These are phyloP conservation scores for Paguma larvata DNA, from an alignment of 2,797 vertebrate genomes.

Conservation along the genomic window DNA sequence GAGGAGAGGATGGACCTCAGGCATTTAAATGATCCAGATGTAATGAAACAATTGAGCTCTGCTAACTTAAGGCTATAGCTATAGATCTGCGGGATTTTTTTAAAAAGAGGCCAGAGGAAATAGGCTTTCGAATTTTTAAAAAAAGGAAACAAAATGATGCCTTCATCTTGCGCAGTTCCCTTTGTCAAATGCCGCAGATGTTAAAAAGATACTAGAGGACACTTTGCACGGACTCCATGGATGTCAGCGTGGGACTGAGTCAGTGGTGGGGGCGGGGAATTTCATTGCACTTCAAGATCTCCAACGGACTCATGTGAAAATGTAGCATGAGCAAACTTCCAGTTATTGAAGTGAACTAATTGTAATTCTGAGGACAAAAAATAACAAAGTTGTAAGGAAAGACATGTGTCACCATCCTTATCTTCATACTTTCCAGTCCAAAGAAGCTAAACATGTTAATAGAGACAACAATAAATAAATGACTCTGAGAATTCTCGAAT, in stretches of 20 bases:
- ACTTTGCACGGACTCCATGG: not conserved
- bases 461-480: not conserved
- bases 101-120: constrained; percentile 35
- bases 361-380: not conserved
- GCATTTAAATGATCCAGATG: not conserved
- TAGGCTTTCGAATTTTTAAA: not conserved
- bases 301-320: not conserved
- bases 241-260: not conserved
- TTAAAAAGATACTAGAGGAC: not conserved
- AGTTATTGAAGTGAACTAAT: not conserved
- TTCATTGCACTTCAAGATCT: not conserved
- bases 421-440: not conserved
- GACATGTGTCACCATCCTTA: not conserved
- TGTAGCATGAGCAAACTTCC: not conserved
- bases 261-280: too few relatives aligned
- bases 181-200: not conserved
- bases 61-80: not conserved
- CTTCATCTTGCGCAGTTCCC: not conserved
- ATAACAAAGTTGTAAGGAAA: not conserved
- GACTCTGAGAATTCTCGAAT: not conserved
- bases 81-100: not conserved
- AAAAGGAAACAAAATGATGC: not conserved
- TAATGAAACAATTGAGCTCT: constrained; percentile 14
- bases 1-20: not conserved
- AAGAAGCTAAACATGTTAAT: not conserved